Percentiles rank a stretch among this genome's conserved stretches.
Evolutionary conservation across 2,888 invertebrate genomes (phyloP).

Genomic region (Drosophila mulleri): DNA sequence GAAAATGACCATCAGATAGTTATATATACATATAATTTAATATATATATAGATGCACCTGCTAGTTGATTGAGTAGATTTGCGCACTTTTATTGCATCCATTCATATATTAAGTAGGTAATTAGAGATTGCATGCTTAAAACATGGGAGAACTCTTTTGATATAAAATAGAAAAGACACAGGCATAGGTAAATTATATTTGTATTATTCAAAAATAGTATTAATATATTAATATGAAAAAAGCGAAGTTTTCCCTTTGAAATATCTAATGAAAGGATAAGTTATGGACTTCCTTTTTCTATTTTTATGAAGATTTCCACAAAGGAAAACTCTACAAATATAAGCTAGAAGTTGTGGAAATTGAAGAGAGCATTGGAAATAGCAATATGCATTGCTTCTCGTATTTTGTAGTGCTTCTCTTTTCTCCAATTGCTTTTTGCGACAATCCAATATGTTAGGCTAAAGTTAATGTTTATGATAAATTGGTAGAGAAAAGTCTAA

Average conservation of each 20-base stretch:
- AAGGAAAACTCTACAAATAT: too few relatives aligned
- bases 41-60: not conserved
- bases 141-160: not conserved
- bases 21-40: not conserved
- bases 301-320: too few relatives aligned
- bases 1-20: conserved; percentile 4
- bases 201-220: not conserved
- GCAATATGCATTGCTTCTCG: not conserved
- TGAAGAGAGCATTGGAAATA: too few relatives aligned
- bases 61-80: not conserved
- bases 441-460: not conserved
- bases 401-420: not conserved
- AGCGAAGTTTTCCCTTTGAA: too few relatives aligned
- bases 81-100: conserved; percentile 10
- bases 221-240: too few relatives aligned
- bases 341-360: too few relatives aligned
- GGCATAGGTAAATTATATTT: not conserved
- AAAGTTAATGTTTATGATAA: not conserved
- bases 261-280: not conserved
- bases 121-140: conserved; percentile 13
- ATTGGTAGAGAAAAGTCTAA: too few relatives aligned
- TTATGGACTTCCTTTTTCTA: not conserved
- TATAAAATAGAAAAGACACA: too few relatives aligned
- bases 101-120: not conserved
- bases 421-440: not conserved